A percentile compares a stretch with the other conserved stretches of the same genome.
phyloP scores from a whole-genome alignment of 2,888 invertebrate genomes.

The Caenorhabditis auriculariae region DNA sequence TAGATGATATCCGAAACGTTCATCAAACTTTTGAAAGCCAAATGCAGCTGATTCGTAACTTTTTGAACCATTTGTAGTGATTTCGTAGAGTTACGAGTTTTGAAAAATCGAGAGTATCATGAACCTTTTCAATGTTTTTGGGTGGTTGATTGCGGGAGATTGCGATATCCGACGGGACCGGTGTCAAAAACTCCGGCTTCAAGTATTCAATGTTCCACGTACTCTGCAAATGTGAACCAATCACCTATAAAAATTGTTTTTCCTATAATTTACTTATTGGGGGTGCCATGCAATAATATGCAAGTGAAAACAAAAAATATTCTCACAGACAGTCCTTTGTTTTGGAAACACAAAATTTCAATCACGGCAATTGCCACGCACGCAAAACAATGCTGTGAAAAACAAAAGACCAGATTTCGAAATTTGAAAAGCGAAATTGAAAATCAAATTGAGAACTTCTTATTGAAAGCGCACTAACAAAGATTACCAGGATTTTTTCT shows the following conservation, averaged over 20 bases:
- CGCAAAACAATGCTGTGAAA: too few species aligned
- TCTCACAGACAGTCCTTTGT: constrained; percentile 14
- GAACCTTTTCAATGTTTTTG: constrained; percentile 52
- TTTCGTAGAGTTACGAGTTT: too few species aligned
- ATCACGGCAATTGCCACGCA: too few species aligned
- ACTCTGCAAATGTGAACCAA: constrained; percentile 23
- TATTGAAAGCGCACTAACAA: too few species aligned
- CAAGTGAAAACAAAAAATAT: constrained; percentile 13
- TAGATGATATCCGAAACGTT: too few species aligned
- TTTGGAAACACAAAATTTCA: too few species aligned
- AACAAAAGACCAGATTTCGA: too few species aligned
- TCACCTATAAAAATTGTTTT: too few species aligned
- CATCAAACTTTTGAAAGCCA: too few species aligned
- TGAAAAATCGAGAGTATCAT: neutral
- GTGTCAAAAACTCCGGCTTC: constrained; percentile 64
- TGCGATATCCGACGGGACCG: constrained; percentile 87
- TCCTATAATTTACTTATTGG: neutral
- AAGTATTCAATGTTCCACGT: constrained; percentile 42
- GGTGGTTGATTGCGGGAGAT: constrained; percentile 75
- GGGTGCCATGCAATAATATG: neutral
- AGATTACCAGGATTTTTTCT: too few species aligned
- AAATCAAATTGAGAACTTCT: too few species aligned
- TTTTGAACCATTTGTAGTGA: neutral
- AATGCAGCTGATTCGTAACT: neutral
- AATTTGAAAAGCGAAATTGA: too few species aligned